Evolutionary conservation across 2,797 vertebrate genomes (phyloP).

Genomic region (Phyllotis vaccarum): DNA sequence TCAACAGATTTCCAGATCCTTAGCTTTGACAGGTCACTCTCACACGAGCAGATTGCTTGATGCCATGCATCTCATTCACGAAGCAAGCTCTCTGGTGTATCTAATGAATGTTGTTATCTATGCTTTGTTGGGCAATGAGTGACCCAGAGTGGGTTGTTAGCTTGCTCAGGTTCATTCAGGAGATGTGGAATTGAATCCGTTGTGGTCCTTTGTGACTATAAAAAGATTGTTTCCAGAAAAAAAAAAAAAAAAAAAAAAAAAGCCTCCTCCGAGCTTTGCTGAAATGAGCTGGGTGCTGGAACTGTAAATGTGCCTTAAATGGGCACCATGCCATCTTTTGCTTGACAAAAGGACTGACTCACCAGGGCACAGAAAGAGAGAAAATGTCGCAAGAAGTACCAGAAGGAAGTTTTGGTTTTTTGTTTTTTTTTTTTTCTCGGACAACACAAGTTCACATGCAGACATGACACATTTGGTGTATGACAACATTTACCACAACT

Average conservation of each 20-base stretch:
- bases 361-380: neutral
- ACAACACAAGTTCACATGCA: neutral
- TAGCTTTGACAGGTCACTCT: neutral
- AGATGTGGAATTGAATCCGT: neutral
- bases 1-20: neutral
- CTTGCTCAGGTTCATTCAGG: neutral
- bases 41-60: neutral
- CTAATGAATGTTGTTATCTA: neutral
- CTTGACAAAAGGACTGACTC: neutral
- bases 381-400: neutral
- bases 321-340: neutral
- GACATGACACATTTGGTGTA: neutral
- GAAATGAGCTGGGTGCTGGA: neutral
- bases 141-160: neutral
- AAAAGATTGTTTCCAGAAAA: slow-evolving; percentile 30
- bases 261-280: neutral
- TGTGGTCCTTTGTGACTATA: neutral
- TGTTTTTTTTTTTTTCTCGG: too few relatives aligned
- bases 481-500: neutral
- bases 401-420: too few relatives aligned
- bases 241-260: too few relatives aligned
- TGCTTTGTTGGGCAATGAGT: neutral
- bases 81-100: neutral
- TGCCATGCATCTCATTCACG: neutral
- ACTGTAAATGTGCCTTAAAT: neutral